Conservation (phyloP, 2,888 invertebrate species). For the Mythimna ferrago region DNA sequence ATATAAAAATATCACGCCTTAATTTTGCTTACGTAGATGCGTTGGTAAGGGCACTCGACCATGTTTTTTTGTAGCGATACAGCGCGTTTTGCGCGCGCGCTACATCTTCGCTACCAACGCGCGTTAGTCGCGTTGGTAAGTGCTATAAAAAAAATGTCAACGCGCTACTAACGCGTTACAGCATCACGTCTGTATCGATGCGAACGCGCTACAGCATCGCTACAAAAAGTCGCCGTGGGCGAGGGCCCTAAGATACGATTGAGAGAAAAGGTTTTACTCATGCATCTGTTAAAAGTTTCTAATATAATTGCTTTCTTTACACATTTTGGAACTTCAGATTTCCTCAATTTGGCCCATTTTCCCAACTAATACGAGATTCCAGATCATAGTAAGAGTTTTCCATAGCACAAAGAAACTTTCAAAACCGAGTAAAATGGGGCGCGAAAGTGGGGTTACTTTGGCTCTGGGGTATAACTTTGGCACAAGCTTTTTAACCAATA, state of each 20-base stretch:
- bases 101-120: no score
- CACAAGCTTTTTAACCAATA: no score
- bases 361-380: not conserved
- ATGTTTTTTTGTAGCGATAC: no score
- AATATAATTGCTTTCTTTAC: conserved; percentile 5
- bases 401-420: not conserved
- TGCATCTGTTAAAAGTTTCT: not conserved
- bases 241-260: not conserved
- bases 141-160: no score
- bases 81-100: no score
- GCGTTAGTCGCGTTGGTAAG: no score
- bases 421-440: not conserved
- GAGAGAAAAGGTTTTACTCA: not conserved
- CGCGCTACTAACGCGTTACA: no score
- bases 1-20: conserved; percentile 5
- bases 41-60: not conserved
- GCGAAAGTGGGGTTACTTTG: no score
- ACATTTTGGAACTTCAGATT: not conserved
- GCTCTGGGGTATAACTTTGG: no score
- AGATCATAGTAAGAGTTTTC: not conserved
- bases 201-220: no score
- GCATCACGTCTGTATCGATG: no score
- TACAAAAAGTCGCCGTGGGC: no score
- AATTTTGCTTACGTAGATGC: not conserved
- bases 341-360: not conserved